Conservation (phyloP, 2,797 vertebrate genomes). For the Ibycter americanus region DNA sequence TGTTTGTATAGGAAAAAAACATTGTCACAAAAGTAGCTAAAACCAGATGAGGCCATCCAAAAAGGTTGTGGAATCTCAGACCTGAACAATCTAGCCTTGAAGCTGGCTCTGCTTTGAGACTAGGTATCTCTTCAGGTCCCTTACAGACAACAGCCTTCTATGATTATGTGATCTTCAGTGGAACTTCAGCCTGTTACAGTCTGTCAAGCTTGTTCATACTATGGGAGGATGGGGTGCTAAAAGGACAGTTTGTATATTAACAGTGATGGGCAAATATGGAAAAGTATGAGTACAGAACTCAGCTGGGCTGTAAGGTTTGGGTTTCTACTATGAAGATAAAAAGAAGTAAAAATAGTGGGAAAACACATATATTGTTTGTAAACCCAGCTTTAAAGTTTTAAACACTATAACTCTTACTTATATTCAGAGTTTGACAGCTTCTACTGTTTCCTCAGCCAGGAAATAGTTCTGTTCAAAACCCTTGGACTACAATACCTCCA, state of each 20-base stretch:
- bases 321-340: not conserved
- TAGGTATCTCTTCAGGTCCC: not conserved
- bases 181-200: not conserved
- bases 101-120: not conserved
- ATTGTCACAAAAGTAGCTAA: not conserved
- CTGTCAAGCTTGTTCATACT: not conserved
- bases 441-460: constrained; percentile 72
- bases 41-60: not conserved
- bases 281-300: not conserved
- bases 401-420: not conserved
- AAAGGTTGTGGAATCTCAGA: not conserved
- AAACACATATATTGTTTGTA: not conserved
- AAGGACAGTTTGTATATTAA: not conserved
- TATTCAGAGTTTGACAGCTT: constrained; percentile 51
- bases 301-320: not conserved
- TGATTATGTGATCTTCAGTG: not conserved
- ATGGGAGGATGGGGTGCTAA: not conserved
- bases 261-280: not conserved
- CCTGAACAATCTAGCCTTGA: not conserved
- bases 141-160: not conserved
- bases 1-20: not conserved
- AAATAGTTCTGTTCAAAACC: constrained; percentile 39
- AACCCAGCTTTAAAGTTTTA: not conserved
- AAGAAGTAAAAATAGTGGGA: not conserved
- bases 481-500: constrained; percentile 61